Conservation (phyloP, 1,140 invertebrate genomes). For the Aphelenchoides besseyi region DNA sequence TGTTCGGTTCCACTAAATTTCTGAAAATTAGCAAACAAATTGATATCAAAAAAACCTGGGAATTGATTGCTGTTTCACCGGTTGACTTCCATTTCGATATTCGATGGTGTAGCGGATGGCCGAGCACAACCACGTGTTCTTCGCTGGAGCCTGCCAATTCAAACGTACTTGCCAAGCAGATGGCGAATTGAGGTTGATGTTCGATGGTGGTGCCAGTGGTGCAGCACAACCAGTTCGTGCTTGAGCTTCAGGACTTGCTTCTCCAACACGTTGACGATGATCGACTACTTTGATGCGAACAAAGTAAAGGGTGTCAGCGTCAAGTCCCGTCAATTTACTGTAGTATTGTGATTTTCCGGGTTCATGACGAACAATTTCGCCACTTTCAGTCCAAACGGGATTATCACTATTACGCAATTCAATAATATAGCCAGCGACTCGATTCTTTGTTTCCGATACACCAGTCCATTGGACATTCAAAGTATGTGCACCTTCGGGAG, state of each 20-base stretch:
- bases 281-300: slow-evolving; percentile 61
- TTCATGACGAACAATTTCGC: slow-evolving; percentile 53
- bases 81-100: slow-evolving; percentile 47
- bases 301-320: slow-evolving; percentile 61
- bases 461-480: slow-evolving; percentile 60
- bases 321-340: slow-evolving; percentile 49
- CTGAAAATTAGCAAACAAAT: slow-evolving; percentile 20
- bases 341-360: slow-evolving; percentile 50
- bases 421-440: slow-evolving; percentile 59
- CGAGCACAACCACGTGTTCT: slow-evolving; percentile 56
- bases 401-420: slow-evolving; percentile 55
- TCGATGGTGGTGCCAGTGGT: slow-evolving; percentile 55
- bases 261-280: slow-evolving; percentile 47
- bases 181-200: slow-evolving; percentile 56
- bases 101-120: slow-evolving; percentile 48
- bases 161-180: slow-evolving; percentile 54
- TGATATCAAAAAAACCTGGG: slow-evolving; percentile 20
- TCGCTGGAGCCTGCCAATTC: slow-evolving; percentile 57
- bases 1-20: slow-evolving; percentile 45
- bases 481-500: slow-evolving; percentile 54
- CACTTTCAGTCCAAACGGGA: slow-evolving; percentile 52
- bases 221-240: slow-evolving; percentile 60
- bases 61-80: slow-evolving; percentile 32
- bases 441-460: slow-evolving; percentile 56
- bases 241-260: slow-evolving; percentile 60